Evolutionary conservation across 2,888 invertebrate species (phyloP), one percentile per base, ranked within the genome.

Genomic region (Leptinotarsa juncta): DNA sequence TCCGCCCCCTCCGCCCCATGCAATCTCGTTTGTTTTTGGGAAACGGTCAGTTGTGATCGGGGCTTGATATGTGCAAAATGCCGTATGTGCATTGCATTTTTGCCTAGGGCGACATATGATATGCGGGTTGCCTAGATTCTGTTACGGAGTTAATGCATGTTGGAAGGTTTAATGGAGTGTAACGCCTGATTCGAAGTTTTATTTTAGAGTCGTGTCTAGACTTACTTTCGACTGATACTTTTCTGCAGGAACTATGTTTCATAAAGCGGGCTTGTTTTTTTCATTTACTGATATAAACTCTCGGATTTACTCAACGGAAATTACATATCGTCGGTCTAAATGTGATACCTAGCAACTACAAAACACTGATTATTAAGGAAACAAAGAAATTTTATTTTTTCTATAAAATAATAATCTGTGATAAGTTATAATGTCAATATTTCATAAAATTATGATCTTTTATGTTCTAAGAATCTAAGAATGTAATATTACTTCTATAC

Each of bases 1-100:
- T 74, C 51, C 65, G 66, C 71, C 75, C 75, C 78, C 73, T 77
- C 77, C 67, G 53, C 71, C 68, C 77, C 78, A 74, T 77, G 60
- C 71, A 73, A 68, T 76, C 73, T 74, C 67, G 72, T 69, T 73
- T 67, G 68, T 68, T 67, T 68, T 50, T 26, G 71, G 71, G 32
- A 67, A 71, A 15, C 70, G 72, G 77, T 75, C 78, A 75, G 72
- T 75, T 73, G 75, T 69, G 74, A 66, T 55, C 62, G 23, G 55
- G 65, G 60, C 60, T 51, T 72, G 62, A 67, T 72, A 71, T 65
- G 66, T 66, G 74, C 77, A 70, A 67, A 66, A 51, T 51, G 26
- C 67, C 50, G 67, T 67, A 32, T 67, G 51, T 66, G 72, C 71
- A 71, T 71, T 67, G 67, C 67, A 74, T 68, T 68, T 67, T 62